phyloP scores from a whole-genome alignment of 2,888 invertebrate species.

The Tyria jacobaeae region DNA sequence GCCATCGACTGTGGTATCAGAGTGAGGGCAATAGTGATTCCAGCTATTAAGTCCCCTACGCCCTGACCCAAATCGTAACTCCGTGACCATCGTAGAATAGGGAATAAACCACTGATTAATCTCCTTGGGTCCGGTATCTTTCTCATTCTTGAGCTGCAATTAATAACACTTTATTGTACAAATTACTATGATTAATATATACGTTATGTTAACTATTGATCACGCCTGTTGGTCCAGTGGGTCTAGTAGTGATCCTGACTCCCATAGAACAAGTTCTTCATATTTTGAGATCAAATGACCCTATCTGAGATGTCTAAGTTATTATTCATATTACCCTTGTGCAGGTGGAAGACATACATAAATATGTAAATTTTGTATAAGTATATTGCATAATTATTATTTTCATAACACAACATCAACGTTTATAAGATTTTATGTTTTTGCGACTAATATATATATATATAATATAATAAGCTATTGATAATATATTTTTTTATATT shows the following conservation, averaged over 20 bases:
- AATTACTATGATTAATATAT: background rate
- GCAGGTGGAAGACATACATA: too few relatives aligned
- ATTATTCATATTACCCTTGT: too few relatives aligned
- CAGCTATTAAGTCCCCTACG: conserved; percentile 90
- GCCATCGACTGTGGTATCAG: conserved; percentile 93
- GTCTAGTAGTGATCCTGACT: too few relatives aligned
- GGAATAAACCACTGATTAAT: conserved; percentile 72
- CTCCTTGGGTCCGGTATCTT: conserved; percentile 60
- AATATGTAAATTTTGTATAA: too few relatives aligned
- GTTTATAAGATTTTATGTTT: background rate
- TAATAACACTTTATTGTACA: background rate
- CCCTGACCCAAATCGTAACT: conserved; percentile 85
- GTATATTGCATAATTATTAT: background rate
- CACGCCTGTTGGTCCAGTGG: too few relatives aligned
- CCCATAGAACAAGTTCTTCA: too few relatives aligned
- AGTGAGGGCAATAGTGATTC: conserved; percentile 92
- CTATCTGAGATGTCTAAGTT: too few relatives aligned
- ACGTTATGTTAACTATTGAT: too few relatives aligned
- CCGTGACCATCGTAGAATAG: conserved; percentile 87
- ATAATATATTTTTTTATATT: background rate
- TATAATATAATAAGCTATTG: too few relatives aligned
- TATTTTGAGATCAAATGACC: too few relatives aligned
- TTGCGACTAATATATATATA: background rate
- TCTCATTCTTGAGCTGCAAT: conserved; percentile 59
- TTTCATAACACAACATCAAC: background rate